Conservation (phyloP, 2,888 invertebrate species). For the Galeruca laticollis region DNA sequence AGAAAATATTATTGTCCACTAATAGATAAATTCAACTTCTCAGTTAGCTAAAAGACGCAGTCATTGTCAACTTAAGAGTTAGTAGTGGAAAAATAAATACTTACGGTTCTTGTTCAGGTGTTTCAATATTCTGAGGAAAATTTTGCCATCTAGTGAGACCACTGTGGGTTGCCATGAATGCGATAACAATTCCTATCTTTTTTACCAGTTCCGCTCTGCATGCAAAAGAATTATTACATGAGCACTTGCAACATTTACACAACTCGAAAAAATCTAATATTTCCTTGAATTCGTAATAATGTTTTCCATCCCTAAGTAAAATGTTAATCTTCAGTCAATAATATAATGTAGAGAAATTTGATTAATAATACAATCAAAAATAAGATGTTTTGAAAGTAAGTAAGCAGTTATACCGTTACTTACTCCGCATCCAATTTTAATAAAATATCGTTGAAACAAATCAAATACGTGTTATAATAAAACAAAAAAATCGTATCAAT, state of each 20-base stretch:
- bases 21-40: too few species aligned
- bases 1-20: too few species aligned
- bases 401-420: neutral
- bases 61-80: too few species aligned
- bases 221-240: constrained; percentile 48
- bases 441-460: neutral
- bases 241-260: constrained; percentile 40
- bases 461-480: constrained; percentile 2
- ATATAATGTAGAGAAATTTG: neutral
- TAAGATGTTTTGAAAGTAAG: neutral
- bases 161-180: constrained; percentile 91
- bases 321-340: constrained; percentile 1
- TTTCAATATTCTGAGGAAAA: constrained; percentile 71
- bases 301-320: constrained; percentile 22
- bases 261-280: constrained; percentile 40
- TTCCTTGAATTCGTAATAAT: constrained; percentile 34
- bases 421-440: neutral
- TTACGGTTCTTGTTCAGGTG: constrained; percentile 59
- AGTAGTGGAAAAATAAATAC: constrained; percentile 34
- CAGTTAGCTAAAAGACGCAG: too few species aligned
- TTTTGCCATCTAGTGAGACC: constrained; percentile 92
- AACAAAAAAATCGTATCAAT: constrained; percentile 2
- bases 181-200: constrained; percentile 85
- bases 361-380: neutral
- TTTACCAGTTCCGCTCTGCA: constrained; percentile 85